phyloP scores from a whole-genome alignment of 2,888 invertebrate genomes.

The Thymelicus acteon region DNA sequence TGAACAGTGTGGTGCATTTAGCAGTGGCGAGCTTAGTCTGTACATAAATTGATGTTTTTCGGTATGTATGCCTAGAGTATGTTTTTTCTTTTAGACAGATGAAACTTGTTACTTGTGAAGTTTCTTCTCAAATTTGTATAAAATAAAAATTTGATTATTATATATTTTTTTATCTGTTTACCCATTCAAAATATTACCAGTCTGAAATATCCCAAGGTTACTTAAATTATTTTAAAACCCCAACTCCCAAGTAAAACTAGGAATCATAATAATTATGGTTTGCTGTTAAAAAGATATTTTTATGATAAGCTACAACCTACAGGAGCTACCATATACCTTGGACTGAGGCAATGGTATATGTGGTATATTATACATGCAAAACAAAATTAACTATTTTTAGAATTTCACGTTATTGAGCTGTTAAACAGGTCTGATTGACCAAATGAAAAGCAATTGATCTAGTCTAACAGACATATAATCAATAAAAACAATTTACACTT shows the following conservation, averaged over 20 bases:
- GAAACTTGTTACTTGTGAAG: constrained; percentile 49
- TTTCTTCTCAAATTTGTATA: constrained; percentile 53
- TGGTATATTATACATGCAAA: too few relatives aligned
- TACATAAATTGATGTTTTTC: constrained; percentile 68
- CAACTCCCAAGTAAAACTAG: too few relatives aligned
- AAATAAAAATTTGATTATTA: constrained; percentile 44
- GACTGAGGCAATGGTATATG: too few relatives aligned
- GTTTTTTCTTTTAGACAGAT: constrained; percentile 56
- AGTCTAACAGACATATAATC: constrained; percentile 79
- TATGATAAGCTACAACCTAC: too few relatives aligned
- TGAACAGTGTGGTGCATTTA: constrained; percentile 54
- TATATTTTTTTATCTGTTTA: too few relatives aligned
- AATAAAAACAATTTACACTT: constrained; percentile 78
- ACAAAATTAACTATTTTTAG: constrained; percentile 5
- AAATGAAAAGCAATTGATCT: constrained; percentile 77
- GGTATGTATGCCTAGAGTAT: constrained; percentile 65
- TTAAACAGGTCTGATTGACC: constrained; percentile 34
- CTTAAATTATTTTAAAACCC: too few relatives aligned
- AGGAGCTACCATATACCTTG: too few relatives aligned
- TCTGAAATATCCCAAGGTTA: too few relatives aligned
- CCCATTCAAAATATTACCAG: background rate
- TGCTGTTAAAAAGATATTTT: too few relatives aligned
- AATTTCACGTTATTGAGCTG: background rate
- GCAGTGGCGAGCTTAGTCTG: constrained; percentile 72
- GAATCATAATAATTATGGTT: too few relatives aligned